Evolutionary conservation across 2,797 vertebrate genomes (phyloP), one percentile per base, ranked within the genome.

Genomic region (Peromyscus nudipes): DNA sequence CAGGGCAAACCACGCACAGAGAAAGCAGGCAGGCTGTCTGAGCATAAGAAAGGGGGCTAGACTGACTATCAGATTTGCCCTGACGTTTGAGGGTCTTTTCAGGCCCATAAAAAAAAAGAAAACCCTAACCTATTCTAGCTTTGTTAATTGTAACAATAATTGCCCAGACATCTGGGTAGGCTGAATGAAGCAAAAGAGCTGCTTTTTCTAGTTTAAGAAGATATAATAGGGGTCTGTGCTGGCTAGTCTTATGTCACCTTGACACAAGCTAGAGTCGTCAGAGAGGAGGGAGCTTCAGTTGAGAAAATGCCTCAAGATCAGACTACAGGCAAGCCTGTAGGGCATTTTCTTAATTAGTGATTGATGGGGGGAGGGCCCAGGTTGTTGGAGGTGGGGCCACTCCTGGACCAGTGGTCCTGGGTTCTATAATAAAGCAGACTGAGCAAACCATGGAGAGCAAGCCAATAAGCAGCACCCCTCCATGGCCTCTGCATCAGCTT

Each of bases 1-100:
- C 67, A 75, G 17, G 60, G 52, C 27, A 62, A 46, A 49, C 12
- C 40, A 46, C 73, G 43, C 16, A 25, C 10, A 65, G 43, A 87
- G 81, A 90, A 94, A 52, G 4, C 57, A 93, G 21, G n/a, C 29
- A 40, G 40, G 21, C 76, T 96, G 4, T 46, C 55, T 65, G 11
- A 43, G 52, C 75, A 25, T 76, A 93, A 79, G 31, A 55, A 62
- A 34, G 91, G 88, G 10, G 21, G 69, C 40, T 57, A 5, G 12
- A 23, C 0, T 31, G n/a, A 76, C 23, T 49, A 64, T 40, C 60
- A 90, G 83, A 79, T 75, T 23, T 84, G 21, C 14, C 27, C 21
- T 76, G 23, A 31, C 67, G 49, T 90, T 87, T 91, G 46, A 92
- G 91, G 11, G 55, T 73, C n/a, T 27, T 37, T 92, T 97, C 19